Evolutionary conservation across 2,113 vertebrate genomes (phyloP).

Genomic region (Siniperca knerii): DNA sequence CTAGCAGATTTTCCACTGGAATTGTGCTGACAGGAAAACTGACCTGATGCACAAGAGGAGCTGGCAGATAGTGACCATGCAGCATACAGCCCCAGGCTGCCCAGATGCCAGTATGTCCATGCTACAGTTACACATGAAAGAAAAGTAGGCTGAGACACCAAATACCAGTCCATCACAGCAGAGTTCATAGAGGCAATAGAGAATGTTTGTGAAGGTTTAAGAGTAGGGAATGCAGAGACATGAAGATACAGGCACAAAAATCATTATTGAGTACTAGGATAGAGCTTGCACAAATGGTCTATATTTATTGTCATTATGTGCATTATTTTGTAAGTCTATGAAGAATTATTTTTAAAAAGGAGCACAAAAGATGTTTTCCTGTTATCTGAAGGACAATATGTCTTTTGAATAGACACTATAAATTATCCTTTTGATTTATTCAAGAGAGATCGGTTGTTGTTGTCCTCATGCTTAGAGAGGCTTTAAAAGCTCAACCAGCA

Average conservation of each 20-base stretch:
- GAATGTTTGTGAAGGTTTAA: neutral
- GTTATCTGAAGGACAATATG: neutral
- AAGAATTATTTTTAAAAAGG: neutral
- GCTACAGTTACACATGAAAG: slow-evolving; percentile 21
- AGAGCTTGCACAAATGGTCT: neutral
- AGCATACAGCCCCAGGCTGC: slow-evolving; percentile 14
- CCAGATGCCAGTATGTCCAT: slow-evolving; percentile 27
- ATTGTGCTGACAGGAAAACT: slow-evolving; percentile 12
- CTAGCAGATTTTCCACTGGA: slow-evolving; percentile 1
- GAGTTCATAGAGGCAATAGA: neutral
- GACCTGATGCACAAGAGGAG: slow-evolving; percentile 27
- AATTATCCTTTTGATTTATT: neutral
- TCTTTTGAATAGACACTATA: neutral
- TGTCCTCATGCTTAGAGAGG: neutral
- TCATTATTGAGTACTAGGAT: neutral
- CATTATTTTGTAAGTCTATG: neutral
- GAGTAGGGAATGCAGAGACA: neutral
- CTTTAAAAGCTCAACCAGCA: neutral
- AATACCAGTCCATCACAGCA: slow-evolving; percentile 10
- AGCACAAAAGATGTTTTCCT: neutral
- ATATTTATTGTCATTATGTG: neutral
- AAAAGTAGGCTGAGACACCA: neutral
- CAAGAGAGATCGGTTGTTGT: neutral
- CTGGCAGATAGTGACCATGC: slow-evolving; percentile 41
- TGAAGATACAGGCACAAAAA: neutral